These are phyloP conservation scores for Temnothorax ravouxi DNA, from an alignment of 2,888 invertebrate species.

Conservation along the genomic window DNA sequence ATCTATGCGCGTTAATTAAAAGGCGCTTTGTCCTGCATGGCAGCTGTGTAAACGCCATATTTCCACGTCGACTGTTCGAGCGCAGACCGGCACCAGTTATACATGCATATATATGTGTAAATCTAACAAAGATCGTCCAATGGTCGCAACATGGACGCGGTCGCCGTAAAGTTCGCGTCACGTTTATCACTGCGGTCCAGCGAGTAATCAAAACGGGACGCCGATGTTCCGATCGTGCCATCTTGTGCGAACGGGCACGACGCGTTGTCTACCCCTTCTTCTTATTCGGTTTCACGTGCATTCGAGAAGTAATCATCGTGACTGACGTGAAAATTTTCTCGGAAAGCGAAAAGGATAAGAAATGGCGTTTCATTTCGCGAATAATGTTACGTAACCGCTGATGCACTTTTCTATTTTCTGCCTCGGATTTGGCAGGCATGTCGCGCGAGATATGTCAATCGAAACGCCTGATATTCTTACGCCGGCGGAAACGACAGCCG, in stretches of 20 bases:
- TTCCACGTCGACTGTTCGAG: slow-evolving; percentile 21
- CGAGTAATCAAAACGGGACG: slow-evolving; percentile 71
- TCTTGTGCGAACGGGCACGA: slow-evolving; percentile 7
- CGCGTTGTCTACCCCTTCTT: slow-evolving; percentile 45
- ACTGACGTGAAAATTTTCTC: slow-evolving; percentile 37
- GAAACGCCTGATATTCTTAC: slow-evolving; percentile 6
- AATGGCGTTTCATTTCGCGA: slow-evolving; percentile 14
- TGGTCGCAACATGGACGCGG: slow-evolving; percentile 35
- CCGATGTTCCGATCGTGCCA: not conserved
- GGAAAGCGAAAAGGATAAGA: not conserved
- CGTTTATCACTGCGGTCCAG: slow-evolving; percentile 68
- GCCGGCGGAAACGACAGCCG: not conserved
- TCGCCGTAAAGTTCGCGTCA: slow-evolving; percentile 63
- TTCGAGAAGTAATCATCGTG: slow-evolving; percentile 23
- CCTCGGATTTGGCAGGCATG: slow-evolving; percentile 31
- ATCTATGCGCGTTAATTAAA: slow-evolving; percentile 55
- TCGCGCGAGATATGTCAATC: slow-evolving; percentile 37
- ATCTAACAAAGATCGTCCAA: slow-evolving; percentile 1
- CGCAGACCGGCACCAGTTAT: not conserved
- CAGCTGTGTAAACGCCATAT: slow-evolving; percentile 49
- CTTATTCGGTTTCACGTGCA: slow-evolving; percentile 63
- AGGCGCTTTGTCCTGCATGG: slow-evolving; percentile 48
- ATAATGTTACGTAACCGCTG: slow-evolving; percentile 35
- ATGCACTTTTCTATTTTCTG: slow-evolving; percentile 10
- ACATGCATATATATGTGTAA: not conserved